A percentile compares a stretch with the other conserved stretches of the same genome.
phyloP scores from a whole-genome alignment of 2,888 invertebrate species.

The Timandra comae region DNA sequence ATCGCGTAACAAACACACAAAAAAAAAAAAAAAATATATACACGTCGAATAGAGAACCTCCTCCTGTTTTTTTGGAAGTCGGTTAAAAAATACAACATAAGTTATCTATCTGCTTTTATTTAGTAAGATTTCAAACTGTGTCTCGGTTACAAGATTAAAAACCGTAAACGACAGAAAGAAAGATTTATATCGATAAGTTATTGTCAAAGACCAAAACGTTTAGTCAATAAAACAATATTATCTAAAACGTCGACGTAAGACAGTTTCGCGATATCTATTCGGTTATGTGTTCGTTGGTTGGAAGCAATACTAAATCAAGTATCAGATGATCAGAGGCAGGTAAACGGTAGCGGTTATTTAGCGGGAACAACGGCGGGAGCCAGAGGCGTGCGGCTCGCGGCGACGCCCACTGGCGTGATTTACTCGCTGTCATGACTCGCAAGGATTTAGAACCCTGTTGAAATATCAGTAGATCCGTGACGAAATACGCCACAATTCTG shows the following conservation, averaged over 20 bases:
- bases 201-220: conserved; percentile 6
- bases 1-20: too few species aligned
- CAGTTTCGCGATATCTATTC: conserved; percentile 29
- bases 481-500: conserved; percentile 44
- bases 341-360: conserved; percentile 73
- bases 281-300: conserved; percentile 36
- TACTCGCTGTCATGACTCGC: conserved; percentile 46
- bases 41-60: too few species aligned
- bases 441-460: conserved; percentile 59
- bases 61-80: too few species aligned
- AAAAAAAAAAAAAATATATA: too few species aligned
- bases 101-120: too few species aligned
- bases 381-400: conserved; percentile 22
- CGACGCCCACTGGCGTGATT: conserved; percentile 67
- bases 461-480: conserved; percentile 64
- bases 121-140: too few species aligned
- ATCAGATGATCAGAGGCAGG: conserved; percentile 71
- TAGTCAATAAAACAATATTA: conserved; percentile 21
- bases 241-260: conserved; percentile 27
- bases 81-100: too few species aligned
- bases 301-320: conserved; percentile 66
- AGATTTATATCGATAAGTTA: too few species aligned
- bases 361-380: conserved; percentile 47
- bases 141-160: too few species aligned
- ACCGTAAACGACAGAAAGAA: too few species aligned